Percentiles rank a stretch among this genome's conserved stretches.
Evolutionary conservation across 2,888 invertebrate species (phyloP).

Genomic region (Tanypteryx hageni): DNA sequence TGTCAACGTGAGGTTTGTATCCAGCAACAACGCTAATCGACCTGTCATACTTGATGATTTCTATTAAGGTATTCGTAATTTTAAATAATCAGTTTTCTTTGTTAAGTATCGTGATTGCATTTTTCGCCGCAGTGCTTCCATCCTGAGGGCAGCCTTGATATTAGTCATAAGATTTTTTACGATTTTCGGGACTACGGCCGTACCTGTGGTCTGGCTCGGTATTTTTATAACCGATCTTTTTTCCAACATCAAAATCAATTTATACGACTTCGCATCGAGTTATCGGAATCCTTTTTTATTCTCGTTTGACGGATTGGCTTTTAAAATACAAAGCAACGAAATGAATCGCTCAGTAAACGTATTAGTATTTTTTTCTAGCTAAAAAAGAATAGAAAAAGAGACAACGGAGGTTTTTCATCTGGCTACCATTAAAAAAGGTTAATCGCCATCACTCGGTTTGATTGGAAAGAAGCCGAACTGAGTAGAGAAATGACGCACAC

Average conservation of each 20-base stretch:
- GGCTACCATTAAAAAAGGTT: background rate
- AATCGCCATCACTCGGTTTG: background rate
- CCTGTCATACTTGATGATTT: too few species aligned
- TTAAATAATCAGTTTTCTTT: too few species aligned
- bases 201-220: background rate
- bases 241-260: background rate
- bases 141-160: too few species aligned
- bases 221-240: background rate
- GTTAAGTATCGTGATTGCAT: too few species aligned
- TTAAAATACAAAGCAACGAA: background rate
- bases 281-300: background rate
- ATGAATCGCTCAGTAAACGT: background rate
- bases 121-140: too few species aligned
- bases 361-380: background rate
- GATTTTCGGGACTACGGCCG: too few species aligned
- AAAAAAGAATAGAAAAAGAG: background rate
- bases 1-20: too few species aligned
- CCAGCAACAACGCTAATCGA: too few species aligned
- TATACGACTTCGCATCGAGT: background rate
- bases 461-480: background rate
- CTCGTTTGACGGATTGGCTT: background rate
- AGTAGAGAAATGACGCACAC: background rate
- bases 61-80: too few species aligned
- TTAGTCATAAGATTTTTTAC: too few species aligned
- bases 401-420: background rate